A percentile compares a stretch with the other conserved stretches of the same genome.
Evolutionary conservation across 2,888 invertebrate genomes (phyloP).

Genomic region (Chydorus sphaericus): DNA sequence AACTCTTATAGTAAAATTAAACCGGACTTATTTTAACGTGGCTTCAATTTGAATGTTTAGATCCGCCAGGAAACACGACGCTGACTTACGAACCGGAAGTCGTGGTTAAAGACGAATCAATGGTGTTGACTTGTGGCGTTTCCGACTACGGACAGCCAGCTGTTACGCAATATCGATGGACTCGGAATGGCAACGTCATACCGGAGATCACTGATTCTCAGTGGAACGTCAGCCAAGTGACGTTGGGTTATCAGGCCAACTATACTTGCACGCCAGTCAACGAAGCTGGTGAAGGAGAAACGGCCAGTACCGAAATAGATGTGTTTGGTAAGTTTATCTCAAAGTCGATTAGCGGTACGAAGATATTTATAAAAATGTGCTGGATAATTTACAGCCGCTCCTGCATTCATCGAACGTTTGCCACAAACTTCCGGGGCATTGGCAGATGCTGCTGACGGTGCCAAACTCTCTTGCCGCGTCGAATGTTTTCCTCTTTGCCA

Average conservation of each 20-base stretch:
- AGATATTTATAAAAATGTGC: not conserved
- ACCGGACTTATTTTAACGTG: not conserved
- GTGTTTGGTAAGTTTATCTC: conserved; percentile 33
- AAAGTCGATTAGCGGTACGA: not conserved
- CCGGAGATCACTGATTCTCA: conserved; percentile 58
- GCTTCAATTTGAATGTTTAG: too few species aligned
- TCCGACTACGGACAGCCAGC: conserved; percentile 65
- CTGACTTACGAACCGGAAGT: conserved; percentile 55
- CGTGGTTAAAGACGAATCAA: conserved; percentile 65
- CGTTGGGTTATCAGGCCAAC: conserved; percentile 70
- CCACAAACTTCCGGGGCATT: conserved; percentile 60
- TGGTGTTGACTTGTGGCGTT: conserved; percentile 70
- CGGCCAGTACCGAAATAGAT: conserved; percentile 50
- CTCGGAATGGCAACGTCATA: conserved; percentile 56
- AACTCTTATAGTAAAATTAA: not conserved
- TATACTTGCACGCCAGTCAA: conserved; percentile 79
- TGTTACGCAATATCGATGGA: conserved; percentile 52
- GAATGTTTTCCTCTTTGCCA: conserved; percentile 68
- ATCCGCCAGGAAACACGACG: conserved; percentile 71
- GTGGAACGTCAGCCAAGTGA: conserved; percentile 68
- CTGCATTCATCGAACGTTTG: conserved; percentile 70
- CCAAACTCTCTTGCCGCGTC: conserved; percentile 59
- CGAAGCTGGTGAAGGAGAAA: conserved; percentile 61
- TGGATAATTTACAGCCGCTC: conserved; percentile 50
- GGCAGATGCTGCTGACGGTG: conserved; percentile 45